Base-by-base conservation (phyloP, 2,888 invertebrate genomes). In the Patella pellucida region DNA sequence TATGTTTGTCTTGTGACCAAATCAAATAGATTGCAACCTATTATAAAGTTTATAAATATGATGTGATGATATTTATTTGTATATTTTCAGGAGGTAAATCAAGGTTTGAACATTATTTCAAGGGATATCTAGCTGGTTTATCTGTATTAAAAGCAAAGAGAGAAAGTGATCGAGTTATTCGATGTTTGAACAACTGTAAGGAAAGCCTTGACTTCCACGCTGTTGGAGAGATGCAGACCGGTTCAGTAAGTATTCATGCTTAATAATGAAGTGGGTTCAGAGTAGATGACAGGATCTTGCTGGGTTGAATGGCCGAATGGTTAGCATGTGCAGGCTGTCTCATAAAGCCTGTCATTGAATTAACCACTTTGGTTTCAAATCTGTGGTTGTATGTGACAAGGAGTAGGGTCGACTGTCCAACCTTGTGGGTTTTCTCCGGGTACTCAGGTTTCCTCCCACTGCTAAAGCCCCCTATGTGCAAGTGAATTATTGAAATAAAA, bases 71-170 rank as follows among this genome's bases (percentile, higher is more conserved):
- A 15, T 62, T 54, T n/a, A 15, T 12, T 19, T 76, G 31, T 23
- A 72, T 68, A 52, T 27, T 78, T 84, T 5, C 90, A 93, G 96
- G 97, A 67, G 95, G 96, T 0, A 97, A 97, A 85, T 95, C 95
- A 90, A 95, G 95, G 89, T 95, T 97, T 93, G 95, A 95, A 88
- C 98, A 98, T 91, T 95, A 95, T 91, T 94, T 97, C 92, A 94
- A 90, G 92, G 97, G 97, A n/a, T 96, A 96, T 91, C 92, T 97
- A 89, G 96, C 96, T 16, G 96, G 97, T 0, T 93, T 97, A 80
- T 95, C 95, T 52, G 93, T 97, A 72, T 92, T 96, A 74, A 80
- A 87, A 76, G 89, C 86, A n/a, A 85, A 85, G 68, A 89, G 87
- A 9, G 90, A 91, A 79, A 88, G 86, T 78, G 88, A 89, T 69